Evolutionary conservation across 2,888 invertebrate species (phyloP).

Genomic region (Amblyjoppa proteus): DNA sequence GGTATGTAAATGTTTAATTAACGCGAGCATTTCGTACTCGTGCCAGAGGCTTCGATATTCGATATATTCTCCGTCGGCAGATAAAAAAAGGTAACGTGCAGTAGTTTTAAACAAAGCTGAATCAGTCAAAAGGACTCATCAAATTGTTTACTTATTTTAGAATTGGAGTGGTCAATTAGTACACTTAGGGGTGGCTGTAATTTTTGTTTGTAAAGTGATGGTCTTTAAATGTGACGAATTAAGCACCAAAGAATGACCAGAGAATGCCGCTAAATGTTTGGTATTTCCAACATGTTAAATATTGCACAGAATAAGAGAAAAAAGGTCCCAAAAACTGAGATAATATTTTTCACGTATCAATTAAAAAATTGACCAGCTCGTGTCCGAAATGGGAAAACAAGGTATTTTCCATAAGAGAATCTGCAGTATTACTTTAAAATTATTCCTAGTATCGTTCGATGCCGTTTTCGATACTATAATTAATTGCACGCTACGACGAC

Average conservation of each 20-base stretch:
- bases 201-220: background rate
- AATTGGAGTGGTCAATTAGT: background rate
- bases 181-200: background rate
- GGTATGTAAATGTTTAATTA: slow-evolving; percentile 7
- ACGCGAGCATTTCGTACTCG: background rate
- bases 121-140: background rate
- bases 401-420: background rate
- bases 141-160: background rate
- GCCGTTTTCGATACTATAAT: background rate
- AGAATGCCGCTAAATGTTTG: background rate
- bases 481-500: background rate
- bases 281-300: background rate
- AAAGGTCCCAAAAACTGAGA: background rate
- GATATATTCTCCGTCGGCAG: background rate
- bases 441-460: background rate
- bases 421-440: background rate
- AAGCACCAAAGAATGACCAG: background rate
- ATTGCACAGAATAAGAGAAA: background rate
- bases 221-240: background rate
- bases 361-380: background rate
- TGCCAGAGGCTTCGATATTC: background rate
- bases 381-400: background rate
- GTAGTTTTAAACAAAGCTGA: background rate
- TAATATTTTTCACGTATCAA: background rate
- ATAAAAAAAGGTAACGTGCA: background rate